Base-by-base conservation (phyloP, 2,797 vertebrate genomes). In the Sebastolobus alascanus region DNA sequence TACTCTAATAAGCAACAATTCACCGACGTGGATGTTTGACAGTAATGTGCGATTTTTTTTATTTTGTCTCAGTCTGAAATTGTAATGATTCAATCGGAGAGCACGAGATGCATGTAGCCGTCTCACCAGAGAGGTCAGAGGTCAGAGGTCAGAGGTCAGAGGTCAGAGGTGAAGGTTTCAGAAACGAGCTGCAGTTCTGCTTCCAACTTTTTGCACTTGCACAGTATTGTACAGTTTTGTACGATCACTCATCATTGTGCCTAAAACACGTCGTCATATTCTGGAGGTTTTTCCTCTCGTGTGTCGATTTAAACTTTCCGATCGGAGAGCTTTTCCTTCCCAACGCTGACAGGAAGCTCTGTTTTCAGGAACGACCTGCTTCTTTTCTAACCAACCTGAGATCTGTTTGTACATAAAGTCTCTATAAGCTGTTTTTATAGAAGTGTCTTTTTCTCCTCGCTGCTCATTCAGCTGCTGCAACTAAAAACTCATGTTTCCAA, bases 211-310 rank as follows among this genome's bases (percentile, higher is more conserved):
- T 89, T n/a, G 88, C 84, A 84, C 79, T 88, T 81, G 56, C 74
- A 73, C 84, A 77, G 73, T 59, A 27, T 70, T 88, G 89, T 90
- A 89, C 78, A 89, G 79, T 90, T 90, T 89, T 79, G 38, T 86
- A 77, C 55, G 40, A 4, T 84, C 77, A 33, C 77, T 86, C 89
- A 82, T 92, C 73, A 20, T 84, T 9, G 90, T 92, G 90, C 92
- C 87, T 92, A 9, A 33, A 80, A 81, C 59, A 18, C 50, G 58
- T 67, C 37, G 33, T 68, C 73, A 54, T 59, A 18, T 63, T 73
- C 54, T 2, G 20, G 61, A 76, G 63, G 65, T 46, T 56, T 61
- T 12, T n/a, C 25, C 20, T 35, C 64, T 6, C 8, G 18, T 1
- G 1, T 13, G 37, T 59, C n/a, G 50, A 55, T 58, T 60, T 16